These are phyloP conservation scores for Acanthosepion lycidas DNA, from an alignment of 2,888 invertebrate genomes.

Conservation along the genomic window DNA sequence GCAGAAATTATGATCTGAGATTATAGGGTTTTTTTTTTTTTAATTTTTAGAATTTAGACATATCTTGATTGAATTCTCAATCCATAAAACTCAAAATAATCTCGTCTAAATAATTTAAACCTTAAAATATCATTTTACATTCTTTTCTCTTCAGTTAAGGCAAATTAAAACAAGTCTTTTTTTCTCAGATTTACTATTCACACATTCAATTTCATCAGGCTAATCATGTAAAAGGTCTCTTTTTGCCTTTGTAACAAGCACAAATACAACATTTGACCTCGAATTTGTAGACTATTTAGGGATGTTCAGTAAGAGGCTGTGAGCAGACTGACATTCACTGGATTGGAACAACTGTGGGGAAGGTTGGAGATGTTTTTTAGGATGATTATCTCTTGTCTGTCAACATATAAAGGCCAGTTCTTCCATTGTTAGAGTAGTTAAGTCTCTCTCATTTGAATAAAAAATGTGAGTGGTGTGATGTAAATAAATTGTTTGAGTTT, in stretches of 20 bases:
- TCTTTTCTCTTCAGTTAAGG: too few relatives aligned
- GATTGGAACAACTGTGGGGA: background rate
- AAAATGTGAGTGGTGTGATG: background rate
- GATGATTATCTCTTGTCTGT: slow-evolving; percentile 33
- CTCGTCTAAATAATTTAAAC: too few relatives aligned
- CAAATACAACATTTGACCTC: slow-evolving; percentile 2
- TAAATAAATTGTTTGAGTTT: background rate
- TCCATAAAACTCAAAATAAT: too few relatives aligned
- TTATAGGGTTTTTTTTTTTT: too few relatives aligned
- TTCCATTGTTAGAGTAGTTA: background rate
- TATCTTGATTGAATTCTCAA: too few relatives aligned
- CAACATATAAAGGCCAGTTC: background rate
- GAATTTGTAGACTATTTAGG: background rate
- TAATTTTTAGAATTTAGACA: too few relatives aligned
- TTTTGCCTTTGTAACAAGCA: background rate
- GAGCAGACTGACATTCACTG: slow-evolving; percentile 20
- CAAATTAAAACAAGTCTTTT: too few relatives aligned
- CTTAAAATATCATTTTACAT: too few relatives aligned
- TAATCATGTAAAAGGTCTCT: background rate
- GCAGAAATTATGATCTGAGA: too few relatives aligned
- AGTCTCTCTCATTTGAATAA: background rate
- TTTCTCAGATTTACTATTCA: background rate
- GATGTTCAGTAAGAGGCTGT: background rate
- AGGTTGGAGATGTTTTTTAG: background rate
- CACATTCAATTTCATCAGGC: background rate